Evolutionary conservation across 35 echinoderm and acorn worm species (phyloP).

Genomic region (Apostichopus parvimensis): DNA sequence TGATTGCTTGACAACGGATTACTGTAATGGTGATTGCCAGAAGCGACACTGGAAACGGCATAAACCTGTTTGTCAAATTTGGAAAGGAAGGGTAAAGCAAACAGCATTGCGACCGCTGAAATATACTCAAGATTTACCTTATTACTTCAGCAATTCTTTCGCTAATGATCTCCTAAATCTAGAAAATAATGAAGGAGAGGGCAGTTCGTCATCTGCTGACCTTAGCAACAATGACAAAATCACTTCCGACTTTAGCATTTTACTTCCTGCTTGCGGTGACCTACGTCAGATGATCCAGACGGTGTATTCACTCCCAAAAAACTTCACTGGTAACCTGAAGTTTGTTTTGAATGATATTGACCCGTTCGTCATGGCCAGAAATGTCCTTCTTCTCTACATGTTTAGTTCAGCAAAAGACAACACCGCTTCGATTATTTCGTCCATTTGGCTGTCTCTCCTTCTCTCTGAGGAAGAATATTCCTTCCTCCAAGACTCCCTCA

Average conservation of each 20-base stretch:
- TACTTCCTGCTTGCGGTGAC: slow-evolving; percentile 14
- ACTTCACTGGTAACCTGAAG: neutral
- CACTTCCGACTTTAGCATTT: neutral
- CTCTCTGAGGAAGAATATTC: neutral
- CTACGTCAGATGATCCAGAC: slow-evolving; percentile 1
- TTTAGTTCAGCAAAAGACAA: neutral
- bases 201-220: neutral
- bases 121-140: neutral
- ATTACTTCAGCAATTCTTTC: slow-evolving; percentile 14
- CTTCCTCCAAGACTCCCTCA: neutral
- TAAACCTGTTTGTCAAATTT: neutral
- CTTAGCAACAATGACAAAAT: too few species aligned
- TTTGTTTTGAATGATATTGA: slow-evolving; percentile 60
- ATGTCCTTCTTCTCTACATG: slow-evolving; percentile 65
- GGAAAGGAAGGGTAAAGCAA: neutral
- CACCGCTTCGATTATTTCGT: neutral
- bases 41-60: neutral
- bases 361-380: slow-evolving; percentile 61
- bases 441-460: neutral
- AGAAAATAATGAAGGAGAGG: neutral
- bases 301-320: neutral
- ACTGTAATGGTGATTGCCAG: neutral
- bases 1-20: neutral
- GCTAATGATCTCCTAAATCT: slow-evolving; percentile 14
- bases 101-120: neutral